Base-by-base conservation (phyloP, 2,113 vertebrate genomes). In the Scomber colias region DNA sequence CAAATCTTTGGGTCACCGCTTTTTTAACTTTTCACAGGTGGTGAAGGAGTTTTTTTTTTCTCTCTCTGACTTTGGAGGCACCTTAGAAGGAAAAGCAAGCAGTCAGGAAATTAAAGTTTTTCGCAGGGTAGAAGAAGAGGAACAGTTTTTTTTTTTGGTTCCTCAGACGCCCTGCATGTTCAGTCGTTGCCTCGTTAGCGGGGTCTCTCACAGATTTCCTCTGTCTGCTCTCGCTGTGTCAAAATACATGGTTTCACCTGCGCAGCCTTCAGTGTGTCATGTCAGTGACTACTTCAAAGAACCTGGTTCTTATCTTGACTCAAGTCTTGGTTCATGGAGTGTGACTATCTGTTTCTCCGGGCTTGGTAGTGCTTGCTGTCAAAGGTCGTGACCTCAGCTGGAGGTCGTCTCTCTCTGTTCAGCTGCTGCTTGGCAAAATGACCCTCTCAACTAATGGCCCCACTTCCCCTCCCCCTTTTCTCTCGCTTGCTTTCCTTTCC, bases 1-100 rank as follows among this genome's bases (percentile, higher is more conserved):
- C 75, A 72, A 79, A 87, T 90, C 80, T 85, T 64, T 62, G 87
- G 87, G 86, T 91, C 89, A 82, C 73, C 3, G 69, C 78, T 86
- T 87, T 91, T 83, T 84, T 93, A 93, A 94, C 86, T 14, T 89
- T 82, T 91, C 75, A 88, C 91, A 94, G 89, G 91, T 93, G 92
- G 89, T 9, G 49, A 67, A 7, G 64, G 55, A 64, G 57, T 62
- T 79, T 83, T 74, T 70, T 40, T 40, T 83, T 74, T 70, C 8
- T 40, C 73, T 74, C 54, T 40, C 60, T 19, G 71, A 72, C 49
- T 80, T 79, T 69, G 63, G 65, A 79, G 79, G 74, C 51, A 60
- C 75, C 76, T 81, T 81, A 51, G 84, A 90, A 87, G 81, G 75
- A 81, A 86, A 86, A 81, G 62, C 15, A 50, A 69, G 53, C 63